Conservation (phyloP, 2,113 vertebrate species). For the Neodon shergylaensis region DNA sequence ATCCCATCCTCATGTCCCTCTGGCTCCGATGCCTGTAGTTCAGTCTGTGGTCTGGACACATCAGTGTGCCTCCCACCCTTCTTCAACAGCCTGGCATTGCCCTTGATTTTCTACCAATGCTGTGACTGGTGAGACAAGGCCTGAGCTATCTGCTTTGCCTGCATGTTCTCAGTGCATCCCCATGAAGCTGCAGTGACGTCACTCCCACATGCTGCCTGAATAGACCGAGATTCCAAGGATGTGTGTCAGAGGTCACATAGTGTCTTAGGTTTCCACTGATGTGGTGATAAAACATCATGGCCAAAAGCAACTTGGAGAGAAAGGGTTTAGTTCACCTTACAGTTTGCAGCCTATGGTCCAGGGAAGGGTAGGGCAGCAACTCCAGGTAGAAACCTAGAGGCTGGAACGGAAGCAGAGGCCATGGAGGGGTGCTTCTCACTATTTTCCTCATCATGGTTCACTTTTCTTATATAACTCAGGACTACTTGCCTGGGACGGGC, state of each 20-base stretch:
- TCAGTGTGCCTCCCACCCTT: neutral
- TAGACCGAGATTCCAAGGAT: neutral
- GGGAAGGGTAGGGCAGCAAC: neutral
- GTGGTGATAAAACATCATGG: neutral
- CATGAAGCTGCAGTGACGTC: neutral
- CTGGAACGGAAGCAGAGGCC: neutral
- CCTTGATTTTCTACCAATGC: too few species aligned
- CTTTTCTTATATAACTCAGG: neutral
- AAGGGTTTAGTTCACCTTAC: neutral
- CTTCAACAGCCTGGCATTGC: too few species aligned
- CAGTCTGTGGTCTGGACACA: neutral
- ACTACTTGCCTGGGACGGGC: too few species aligned
- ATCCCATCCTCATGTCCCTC: fast-evolving
- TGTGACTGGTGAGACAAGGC: neutral
- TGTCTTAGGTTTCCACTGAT: neutral
- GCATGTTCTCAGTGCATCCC: neutral
- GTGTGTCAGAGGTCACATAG: neutral
- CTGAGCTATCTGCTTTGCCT: neutral
- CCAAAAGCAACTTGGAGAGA: neutral
- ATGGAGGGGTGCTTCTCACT: neutral
- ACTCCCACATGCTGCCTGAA: neutral
- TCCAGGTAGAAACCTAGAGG: neutral
- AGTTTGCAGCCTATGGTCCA: neutral
- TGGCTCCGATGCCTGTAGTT: neutral
- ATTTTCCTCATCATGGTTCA: neutral